Evolutionary conservation across 2,888 invertebrate genomes (phyloP), one percentile per base, ranked within the genome.

Genomic region (Copidosoma aretas): DNA sequence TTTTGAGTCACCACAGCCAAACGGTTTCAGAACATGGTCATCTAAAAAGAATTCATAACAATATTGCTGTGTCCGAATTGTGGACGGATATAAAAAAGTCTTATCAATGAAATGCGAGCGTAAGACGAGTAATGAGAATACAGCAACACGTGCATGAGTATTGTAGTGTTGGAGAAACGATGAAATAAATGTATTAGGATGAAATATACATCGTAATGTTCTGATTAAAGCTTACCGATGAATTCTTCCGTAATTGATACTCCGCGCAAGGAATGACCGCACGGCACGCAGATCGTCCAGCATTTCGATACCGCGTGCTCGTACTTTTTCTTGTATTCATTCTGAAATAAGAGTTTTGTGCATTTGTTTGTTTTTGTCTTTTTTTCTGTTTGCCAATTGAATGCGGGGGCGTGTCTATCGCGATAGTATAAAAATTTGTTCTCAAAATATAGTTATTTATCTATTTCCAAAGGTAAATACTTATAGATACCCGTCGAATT

Each of bases 231-330:
- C 63, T 46, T 75, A 79, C 78, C 76, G 61, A 78, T 72, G 67
- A 79, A 78, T 39, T 75, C 64, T 57, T 77, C 75, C 14, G 75
- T 75, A 57, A 78, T 75, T 5, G 70, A 67, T 19, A 76, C 65
- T 56, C 75, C 76, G 54, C 73, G 70, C 25, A 78, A 66, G 12
- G 76, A 77, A 58, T 75, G 72, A 32, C 68, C 74, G 60, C 73
- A 73, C 21, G 79, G 79, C n/a, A 79, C 75, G 58, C 79, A 79
- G 57, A 79, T 77, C 21, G 77, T 77, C 75, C 78, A 78, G 59
- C 78, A 77, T 67, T 78, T 78, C 1, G 76, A 71, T 41, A 77
- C 43, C 0, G 78, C 77, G 1, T 67, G 56, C 60, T 78, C 76
- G 68, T 78, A 76, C 65, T 77, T 78, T 43, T 75, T 73, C 53